phyloP scores from a whole-genome alignment of 2,888 invertebrate species.

The Conus canariensis region DNA sequence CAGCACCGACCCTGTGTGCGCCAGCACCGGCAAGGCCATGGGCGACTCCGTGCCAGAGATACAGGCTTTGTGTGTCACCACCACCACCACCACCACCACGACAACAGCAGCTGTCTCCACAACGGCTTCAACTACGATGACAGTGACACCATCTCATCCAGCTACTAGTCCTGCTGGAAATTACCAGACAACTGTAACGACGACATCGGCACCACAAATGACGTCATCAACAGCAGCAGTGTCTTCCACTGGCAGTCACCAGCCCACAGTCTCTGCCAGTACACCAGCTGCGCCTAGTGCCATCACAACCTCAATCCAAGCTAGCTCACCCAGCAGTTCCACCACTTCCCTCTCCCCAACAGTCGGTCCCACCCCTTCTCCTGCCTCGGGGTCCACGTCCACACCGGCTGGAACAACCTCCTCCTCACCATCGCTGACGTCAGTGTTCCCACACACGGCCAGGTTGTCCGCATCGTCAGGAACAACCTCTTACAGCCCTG shows the following conservation, averaged over 20 bases:
- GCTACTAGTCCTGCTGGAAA: neutral
- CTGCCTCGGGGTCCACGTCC: neutral
- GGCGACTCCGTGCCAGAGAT: slow-evolving; percentile 48
- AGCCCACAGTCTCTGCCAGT: no score
- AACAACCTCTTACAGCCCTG: neutral
- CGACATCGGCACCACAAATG: slow-evolving; percentile 25
- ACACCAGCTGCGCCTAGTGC: slow-evolving; percentile 7
- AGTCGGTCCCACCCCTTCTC: neutral
- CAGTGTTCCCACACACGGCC: neutral
- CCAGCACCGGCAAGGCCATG: slow-evolving; percentile 50
- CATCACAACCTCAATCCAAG: neutral
- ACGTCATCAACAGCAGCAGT: no score
- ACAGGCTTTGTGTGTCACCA: slow-evolving; percentile 50
- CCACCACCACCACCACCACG: slow-evolving; percentile 50
- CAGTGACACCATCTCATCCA: neutral
- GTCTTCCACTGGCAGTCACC: no score
- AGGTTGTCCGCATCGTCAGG: neutral
- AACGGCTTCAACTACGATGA: slow-evolving; percentile 37
- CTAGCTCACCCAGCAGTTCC: neutral
- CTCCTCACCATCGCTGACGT: neutral
- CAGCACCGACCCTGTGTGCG: slow-evolving; percentile 53
- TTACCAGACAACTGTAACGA: neutral
- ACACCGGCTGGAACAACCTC: neutral
- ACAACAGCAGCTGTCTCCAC: slow-evolving; percentile 38
- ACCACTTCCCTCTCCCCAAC: neutral